Evolutionary conservation across 2,888 invertebrate species (phyloP).

Genomic region (Monochamus alternatus): DNA sequence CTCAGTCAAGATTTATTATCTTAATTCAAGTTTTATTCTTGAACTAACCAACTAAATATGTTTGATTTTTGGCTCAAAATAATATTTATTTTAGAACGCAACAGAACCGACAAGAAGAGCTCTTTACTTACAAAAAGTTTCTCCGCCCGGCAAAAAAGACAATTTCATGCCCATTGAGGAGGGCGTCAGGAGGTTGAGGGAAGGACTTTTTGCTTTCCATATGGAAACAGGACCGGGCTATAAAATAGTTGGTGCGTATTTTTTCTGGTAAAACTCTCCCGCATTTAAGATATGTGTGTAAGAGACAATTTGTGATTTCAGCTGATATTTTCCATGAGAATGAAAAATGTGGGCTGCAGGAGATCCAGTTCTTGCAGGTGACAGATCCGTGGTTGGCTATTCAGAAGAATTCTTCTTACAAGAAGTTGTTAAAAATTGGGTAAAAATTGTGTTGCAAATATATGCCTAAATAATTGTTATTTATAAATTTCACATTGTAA

Average conservation of each 20-base stretch:
- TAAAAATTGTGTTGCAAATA: constrained; percentile 54
- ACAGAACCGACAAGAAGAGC: constrained; percentile 77
- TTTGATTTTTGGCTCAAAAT: too few species aligned
- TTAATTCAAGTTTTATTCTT: too few species aligned
- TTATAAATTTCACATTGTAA: too few species aligned
- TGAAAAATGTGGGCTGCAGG: constrained; percentile 82
- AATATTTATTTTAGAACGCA: constrained; percentile 72
- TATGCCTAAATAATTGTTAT: too few species aligned
- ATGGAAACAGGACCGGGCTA: constrained; percentile 82
- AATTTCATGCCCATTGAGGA: constrained; percentile 77
- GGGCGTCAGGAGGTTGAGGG: constrained; percentile 75
- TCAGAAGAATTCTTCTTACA: constrained; percentile 76
- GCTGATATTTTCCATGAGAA: constrained; percentile 80
- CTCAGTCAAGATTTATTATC: too few species aligned
- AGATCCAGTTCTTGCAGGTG: constrained; percentile 77
- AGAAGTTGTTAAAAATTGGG: constrained; percentile 79
- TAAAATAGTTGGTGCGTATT: constrained; percentile 74
- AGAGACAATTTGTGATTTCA: constrained; percentile 67
- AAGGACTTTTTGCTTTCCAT: constrained; percentile 82
- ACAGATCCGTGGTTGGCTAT: constrained; percentile 79
- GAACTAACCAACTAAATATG: too few species aligned
- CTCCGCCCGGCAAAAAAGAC: constrained; percentile 74
- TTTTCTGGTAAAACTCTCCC: neutral
- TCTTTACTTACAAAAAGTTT: constrained; percentile 78
- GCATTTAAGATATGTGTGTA: neutral